Conservation (phyloP, 2,888 invertebrate species). For the Iselma pallidipennis region DNA sequence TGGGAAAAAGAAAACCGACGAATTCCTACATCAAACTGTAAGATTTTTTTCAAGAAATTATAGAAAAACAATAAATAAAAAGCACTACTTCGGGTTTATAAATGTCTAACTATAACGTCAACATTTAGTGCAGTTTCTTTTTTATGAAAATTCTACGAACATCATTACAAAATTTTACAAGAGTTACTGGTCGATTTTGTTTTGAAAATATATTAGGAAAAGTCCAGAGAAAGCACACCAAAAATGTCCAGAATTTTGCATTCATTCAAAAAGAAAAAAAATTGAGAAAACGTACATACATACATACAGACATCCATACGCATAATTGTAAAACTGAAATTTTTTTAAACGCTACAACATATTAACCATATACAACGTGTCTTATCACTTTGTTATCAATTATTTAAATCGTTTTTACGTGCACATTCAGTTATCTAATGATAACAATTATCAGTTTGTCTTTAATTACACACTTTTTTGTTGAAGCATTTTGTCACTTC, state of each 20-base stretch:
- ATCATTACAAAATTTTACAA: constrained; percentile 52
- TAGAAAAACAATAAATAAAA: not conserved
- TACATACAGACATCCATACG: too few relatives aligned
- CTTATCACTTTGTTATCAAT: too few relatives aligned
- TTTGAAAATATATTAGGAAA: too few relatives aligned
- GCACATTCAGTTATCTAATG: constrained; percentile 35
- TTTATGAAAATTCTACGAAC: constrained; percentile 46
- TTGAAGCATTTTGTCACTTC: constrained; percentile 35
- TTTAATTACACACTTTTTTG: constrained; percentile 33
- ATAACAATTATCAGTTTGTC: constrained; percentile 34
- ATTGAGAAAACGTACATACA: too few relatives aligned
- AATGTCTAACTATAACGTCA: not conserved
- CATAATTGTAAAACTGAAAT: too few relatives aligned
- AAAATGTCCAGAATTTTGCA: too few relatives aligned
- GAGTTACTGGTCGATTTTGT: constrained; percentile 49
- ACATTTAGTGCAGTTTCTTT: constrained; percentile 2
- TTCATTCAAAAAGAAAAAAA: too few relatives aligned
- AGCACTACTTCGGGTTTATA: not conserved
- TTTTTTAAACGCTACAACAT: too few relatives aligned
- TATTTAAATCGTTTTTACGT: constrained; percentile 20
- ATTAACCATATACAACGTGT: too few relatives aligned
- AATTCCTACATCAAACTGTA: constrained; percentile 19
- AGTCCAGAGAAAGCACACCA: too few relatives aligned
- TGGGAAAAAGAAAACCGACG: too few relatives aligned
- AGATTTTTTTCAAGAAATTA: constrained; percentile 33